These are phyloP conservation scores for Tyrophagus putrescentiae DNA, from an alignment of 1,140 invertebrate genomes.

Conservation along the genomic window DNA sequence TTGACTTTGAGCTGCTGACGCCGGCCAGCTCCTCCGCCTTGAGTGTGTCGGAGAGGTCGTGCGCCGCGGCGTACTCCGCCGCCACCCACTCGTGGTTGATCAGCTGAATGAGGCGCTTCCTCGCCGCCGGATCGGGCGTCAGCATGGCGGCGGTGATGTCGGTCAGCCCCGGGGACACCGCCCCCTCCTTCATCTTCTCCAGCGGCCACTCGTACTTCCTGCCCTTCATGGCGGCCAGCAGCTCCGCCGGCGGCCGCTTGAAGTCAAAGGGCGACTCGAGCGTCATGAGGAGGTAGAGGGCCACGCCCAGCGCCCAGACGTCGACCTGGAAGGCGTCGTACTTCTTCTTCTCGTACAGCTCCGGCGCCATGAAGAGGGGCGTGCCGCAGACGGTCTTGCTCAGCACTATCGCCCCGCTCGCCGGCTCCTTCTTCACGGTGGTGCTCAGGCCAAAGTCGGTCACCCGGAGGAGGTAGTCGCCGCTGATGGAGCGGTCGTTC, in stretches of 20 bases:
- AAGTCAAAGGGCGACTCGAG: conserved; percentile 35
- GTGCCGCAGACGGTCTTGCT: conserved; percentile 37
- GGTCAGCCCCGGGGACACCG: neutral
- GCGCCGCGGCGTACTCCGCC: neutral
- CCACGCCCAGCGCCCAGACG: conserved; percentile 72
- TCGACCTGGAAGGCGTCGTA: conserved; percentile 62
- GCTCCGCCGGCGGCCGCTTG: neutral
- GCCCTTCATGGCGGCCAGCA: neutral
- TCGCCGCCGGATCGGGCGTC: neutral
- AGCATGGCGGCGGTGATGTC: neutral
- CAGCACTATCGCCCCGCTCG: neutral
- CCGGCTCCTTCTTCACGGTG: neutral
- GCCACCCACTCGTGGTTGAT: neutral
- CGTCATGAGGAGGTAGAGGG: conserved; percentile 51
- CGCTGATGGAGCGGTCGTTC: neutral
- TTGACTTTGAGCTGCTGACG: too few species aligned
- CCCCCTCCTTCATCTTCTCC: neutral
- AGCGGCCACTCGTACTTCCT: neutral
- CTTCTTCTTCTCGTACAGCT: conserved; percentile 53
- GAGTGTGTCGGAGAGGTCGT: neutral
- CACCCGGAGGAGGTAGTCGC: neutral
- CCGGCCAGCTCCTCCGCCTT: conserved; percentile 5
- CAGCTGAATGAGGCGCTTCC: neutral
- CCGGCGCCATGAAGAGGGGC: conserved; percentile 85
- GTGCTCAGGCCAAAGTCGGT: conserved; percentile 13